Conservation (phyloP, 2,888 invertebrate genomes). For the Caenorhabditis becei region DNA sequence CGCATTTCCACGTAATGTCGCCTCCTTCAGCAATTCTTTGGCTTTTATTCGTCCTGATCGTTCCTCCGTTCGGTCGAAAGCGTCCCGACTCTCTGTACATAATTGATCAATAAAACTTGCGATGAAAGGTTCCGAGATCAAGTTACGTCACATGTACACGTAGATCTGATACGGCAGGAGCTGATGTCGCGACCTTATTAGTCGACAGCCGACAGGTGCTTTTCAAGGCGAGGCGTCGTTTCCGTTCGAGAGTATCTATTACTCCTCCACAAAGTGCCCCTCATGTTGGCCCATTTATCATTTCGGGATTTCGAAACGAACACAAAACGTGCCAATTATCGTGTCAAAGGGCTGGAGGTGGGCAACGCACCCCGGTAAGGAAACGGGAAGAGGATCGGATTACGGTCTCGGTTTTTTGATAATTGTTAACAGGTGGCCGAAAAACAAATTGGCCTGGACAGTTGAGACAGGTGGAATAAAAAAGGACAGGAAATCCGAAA, state of each 20-base stretch:
- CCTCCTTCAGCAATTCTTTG: slow-evolving; percentile 1
- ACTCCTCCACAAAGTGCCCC: slow-evolving; percentile 34
- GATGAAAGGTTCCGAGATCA: slow-evolving; percentile 10
- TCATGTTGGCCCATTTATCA: slow-evolving; percentile 40
- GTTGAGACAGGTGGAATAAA: slow-evolving; percentile 13
- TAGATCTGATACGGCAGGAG: slow-evolving; percentile 15
- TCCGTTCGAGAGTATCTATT: slow-evolving; percentile 49
- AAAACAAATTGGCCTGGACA: slow-evolving; percentile 20
- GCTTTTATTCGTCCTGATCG: slow-evolving; percentile 1
- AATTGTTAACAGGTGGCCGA: slow-evolving; percentile 48
- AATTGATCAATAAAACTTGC: slow-evolving; percentile 24
- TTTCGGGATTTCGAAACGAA: slow-evolving; percentile 41
- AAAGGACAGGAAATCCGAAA: background rate
- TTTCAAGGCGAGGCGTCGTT: slow-evolving; percentile 22
- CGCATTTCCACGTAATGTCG: slow-evolving; percentile 26
- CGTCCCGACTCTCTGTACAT: background rate
- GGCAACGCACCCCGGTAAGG: background rate
- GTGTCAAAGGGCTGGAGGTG: slow-evolving; percentile 39
- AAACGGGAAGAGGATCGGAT: slow-evolving; percentile 41
- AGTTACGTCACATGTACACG: slow-evolving; percentile 30
- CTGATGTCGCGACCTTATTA: background rate
- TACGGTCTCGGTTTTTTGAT: slow-evolving; percentile 44
- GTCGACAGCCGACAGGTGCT: slow-evolving; percentile 4
- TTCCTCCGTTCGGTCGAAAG: slow-evolving; percentile 7
- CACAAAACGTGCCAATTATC: slow-evolving; percentile 57